A percentile compares a stretch with the other conserved stretches of the same genome.
phyloP scores from a whole-genome alignment of 2,797 vertebrate species.

The Pseudochromis fuscus region DNA sequence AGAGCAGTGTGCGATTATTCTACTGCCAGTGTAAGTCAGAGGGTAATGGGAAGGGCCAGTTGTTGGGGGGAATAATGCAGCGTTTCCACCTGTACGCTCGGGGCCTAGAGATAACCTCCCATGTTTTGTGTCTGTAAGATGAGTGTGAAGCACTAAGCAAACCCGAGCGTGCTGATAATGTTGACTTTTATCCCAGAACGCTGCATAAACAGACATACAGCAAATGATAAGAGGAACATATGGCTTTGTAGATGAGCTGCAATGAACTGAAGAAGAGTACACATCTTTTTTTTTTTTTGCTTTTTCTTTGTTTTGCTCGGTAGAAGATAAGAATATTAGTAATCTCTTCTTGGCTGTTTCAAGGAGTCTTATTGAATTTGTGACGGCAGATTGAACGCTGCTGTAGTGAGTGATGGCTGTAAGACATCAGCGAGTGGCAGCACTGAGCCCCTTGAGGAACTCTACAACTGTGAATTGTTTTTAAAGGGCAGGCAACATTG shows the following conservation, averaged over 20 bases:
- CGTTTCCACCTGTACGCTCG: slow-evolving; percentile 25
- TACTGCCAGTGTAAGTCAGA: slow-evolving; percentile 19
- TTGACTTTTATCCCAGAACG: not conserved
- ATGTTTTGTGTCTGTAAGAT: slow-evolving; percentile 31
- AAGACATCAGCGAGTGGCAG: slow-evolving; percentile 44
- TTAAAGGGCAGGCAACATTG: slow-evolving; percentile 71
- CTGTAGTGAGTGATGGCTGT: slow-evolving; percentile 27
- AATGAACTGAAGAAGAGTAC: not conserved
- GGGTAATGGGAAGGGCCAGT: slow-evolving; percentile 16
- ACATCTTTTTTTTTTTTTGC: not conserved
- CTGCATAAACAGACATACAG: slow-evolving; percentile 24
- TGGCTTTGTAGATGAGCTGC: slow-evolving; percentile 13
- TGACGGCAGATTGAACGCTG: slow-evolving; percentile 10
- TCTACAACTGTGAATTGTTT: slow-evolving; percentile 61
- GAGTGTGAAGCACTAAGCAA: slow-evolving; percentile 8
- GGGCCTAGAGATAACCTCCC: slow-evolving; percentile 36
- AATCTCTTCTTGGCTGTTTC: slow-evolving; percentile 5
- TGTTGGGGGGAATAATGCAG: slow-evolving; percentile 24
- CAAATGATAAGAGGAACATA: slow-evolving; percentile 8
- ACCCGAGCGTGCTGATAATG: slow-evolving; percentile 12
- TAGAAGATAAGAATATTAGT: not conserved
- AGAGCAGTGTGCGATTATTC: slow-evolving; percentile 51
- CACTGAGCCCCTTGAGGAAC: slow-evolving; percentile 36
- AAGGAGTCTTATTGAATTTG: slow-evolving; percentile 16
- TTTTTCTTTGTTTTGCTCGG: not conserved